Base-by-base conservation (phyloP, 2,888 invertebrate genomes). In the Vanessa cardui region DNA sequence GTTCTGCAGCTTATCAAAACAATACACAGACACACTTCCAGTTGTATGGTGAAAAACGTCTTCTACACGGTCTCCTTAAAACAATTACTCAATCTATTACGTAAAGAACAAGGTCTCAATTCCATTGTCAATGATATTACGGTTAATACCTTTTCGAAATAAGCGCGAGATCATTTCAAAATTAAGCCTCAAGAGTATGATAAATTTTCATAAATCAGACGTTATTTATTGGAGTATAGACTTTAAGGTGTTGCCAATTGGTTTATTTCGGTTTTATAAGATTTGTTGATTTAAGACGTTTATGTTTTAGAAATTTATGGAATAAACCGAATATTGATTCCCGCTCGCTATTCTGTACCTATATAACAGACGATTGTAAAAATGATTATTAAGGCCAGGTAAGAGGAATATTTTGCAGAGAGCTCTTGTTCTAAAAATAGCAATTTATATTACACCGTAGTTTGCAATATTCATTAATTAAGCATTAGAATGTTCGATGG, bases 1-100 rank as follows among this genome's bases (percentile, higher is more conserved):
- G 93, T 92, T 92, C 84, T 84, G 82, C 90, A 92, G 91, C 92
- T 91, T 93, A 92, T 93, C 93, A 93, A 92, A 93, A 93, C 92
- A 93, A 93, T 93, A 91, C 91, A 86, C 92, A 90, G 90, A 91
- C 91, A 92, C 91, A 91, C 90, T 92, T 92, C 86, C 81, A 86
- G 76, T 77, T 81, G 78, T 77, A 76, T 77, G 77, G 75, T 75
- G 82, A 84, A 85, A 85, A 90, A 90, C 83, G 86, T 83, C 85
- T 83, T 86, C 83, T 79, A 76, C 72, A 64, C 80, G 72, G 76
- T 74, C 77, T 73, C 72, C 60, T 73, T 70, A 71, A 76, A 77
- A 72, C 75, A 70, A 83, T 72, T 81, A 77, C 79, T 79, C 75
- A 76, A 82, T 85, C 74, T 86, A 85, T 82, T 75, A 71, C 71